Evolutionary conservation across 2,797 vertebrate genomes (phyloP), one percentile per base, ranked within the genome.

Genomic region (Thripadectes ignobilis): DNA sequence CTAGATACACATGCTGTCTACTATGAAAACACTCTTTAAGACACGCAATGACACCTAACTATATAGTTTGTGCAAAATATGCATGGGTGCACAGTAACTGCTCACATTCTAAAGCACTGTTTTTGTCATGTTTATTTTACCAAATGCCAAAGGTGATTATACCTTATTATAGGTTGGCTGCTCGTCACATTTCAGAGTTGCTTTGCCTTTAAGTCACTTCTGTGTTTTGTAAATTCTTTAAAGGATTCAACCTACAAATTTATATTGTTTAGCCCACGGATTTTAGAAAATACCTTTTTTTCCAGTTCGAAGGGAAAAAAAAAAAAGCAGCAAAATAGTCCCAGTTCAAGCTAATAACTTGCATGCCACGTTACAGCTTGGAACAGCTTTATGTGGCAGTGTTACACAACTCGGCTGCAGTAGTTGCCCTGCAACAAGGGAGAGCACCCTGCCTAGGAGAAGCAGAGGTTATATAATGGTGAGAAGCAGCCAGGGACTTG

Each of bases 381-480:
- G 93, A 95, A 86, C 59, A 82, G 94, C 65, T 96, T 94, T 92
- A 45, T 94, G 93, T 83, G 23, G 85, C 85, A 82, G 83, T 21
- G 29, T 96, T 94, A 94, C 83, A 92, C 93, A 96, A 94, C 95
- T 81, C 86, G 0, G 73, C 91, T 92, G 24, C 83, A 79, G 87
- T 72, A 83, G 93, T 90, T 95, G 86, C 96, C 94, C 94, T 95
- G 93, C 93, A 88, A 43, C 65, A 62, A 76, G 88, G 86, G 92
- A 92, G 85, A 97, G 90, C 90, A 93, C 95, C 93, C 95, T 97
- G 89, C 87, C 91, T 90, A 74, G 68, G 88, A 94, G 93, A 95
- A 93, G 73, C 92, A 91, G 73, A 85, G 86, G 46, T 89, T 89
- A 94, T 66, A 84, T 85, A 93, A 96, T 34, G 77, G 83, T 61